These are phyloP conservation scores for Poeciliopsis paucimaculata DNA, from an alignment of 2,797 vertebrate genomes.

Conservation along the genomic window DNA sequence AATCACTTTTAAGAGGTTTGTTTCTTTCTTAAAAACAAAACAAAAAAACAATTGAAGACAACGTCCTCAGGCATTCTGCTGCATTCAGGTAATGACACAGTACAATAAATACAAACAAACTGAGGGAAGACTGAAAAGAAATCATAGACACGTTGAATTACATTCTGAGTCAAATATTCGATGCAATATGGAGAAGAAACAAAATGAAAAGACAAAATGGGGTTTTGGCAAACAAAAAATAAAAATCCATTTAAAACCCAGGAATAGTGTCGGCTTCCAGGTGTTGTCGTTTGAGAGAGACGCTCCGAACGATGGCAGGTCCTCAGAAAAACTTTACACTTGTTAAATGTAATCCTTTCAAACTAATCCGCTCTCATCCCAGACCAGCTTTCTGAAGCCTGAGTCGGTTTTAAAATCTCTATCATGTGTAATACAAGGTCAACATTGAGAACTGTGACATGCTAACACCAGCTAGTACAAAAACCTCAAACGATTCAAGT, in stretches of 20 bases:
- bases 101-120: constrained; percentile 86
- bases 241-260: constrained; percentile 57
- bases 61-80: constrained; percentile 54
- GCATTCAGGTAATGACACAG: constrained; percentile 65
- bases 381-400: constrained; percentile 35
- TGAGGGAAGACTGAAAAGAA: constrained; percentile 71
- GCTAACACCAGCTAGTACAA: constrained; percentile 46
- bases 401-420: constrained; percentile 40
- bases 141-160: constrained; percentile 66
- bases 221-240: constrained; percentile 62
- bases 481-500: constrained; percentile 17
- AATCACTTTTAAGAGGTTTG: constrained; percentile 39
- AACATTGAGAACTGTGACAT: constrained; percentile 60
- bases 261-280: constrained; percentile 40
- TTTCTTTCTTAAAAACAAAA: constrained; percentile 6
- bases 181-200: constrained; percentile 57
- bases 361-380: constrained; percentile 28
- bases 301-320: constrained; percentile 30
- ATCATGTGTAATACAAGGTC: constrained; percentile 20
- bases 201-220: constrained; percentile 49
- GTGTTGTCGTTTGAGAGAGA: constrained; percentile 51
- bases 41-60: constrained; percentile 33
- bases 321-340: constrained; percentile 25
- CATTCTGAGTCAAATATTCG: constrained; percentile 78
- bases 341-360: constrained; percentile 20